Evolutionary conservation across 2,797 vertebrate genomes (phyloP).

Genomic region (Okamejei kenojei): DNA sequence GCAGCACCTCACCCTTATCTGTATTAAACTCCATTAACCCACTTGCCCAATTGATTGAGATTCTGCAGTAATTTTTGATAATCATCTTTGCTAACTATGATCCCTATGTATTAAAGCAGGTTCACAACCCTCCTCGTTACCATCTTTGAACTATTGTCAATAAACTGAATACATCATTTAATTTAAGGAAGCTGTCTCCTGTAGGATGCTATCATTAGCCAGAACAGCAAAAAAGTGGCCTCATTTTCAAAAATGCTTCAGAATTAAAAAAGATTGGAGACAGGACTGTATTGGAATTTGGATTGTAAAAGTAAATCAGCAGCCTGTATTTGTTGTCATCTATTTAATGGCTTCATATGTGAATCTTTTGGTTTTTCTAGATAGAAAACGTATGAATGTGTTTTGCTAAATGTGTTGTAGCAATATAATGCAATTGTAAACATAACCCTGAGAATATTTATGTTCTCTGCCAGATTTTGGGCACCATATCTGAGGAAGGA

Average conservation of each 20-base stretch:
- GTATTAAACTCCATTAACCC: too few species aligned
- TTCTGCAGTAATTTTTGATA: too few species aligned
- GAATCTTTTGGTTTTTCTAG: neutral
- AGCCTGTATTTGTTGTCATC: neutral
- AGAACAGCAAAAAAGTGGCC: neutral
- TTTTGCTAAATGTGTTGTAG: neutral
- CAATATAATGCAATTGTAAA: neutral
- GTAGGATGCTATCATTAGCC: too few species aligned
- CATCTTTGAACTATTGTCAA: neutral
- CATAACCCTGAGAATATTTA: neutral
- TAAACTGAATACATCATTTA: neutral
- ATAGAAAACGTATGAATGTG: neutral
- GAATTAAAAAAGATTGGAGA: neutral
- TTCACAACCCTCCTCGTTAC: neutral
- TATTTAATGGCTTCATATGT: neutral
- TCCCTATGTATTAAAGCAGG: neutral
- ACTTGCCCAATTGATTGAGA: too few species aligned
- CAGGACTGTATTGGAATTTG: neutral
- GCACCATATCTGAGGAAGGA: too few species aligned
- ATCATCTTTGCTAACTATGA: too few species aligned
- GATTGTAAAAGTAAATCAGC: neutral
- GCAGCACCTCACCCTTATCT: too few species aligned
- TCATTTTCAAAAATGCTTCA: neutral
- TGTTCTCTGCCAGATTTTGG: neutral
- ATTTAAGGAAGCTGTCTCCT: neutral